Conservation (phyloP, 2,797 vertebrate species). For the Brachyrhaphis roseni region DNA sequence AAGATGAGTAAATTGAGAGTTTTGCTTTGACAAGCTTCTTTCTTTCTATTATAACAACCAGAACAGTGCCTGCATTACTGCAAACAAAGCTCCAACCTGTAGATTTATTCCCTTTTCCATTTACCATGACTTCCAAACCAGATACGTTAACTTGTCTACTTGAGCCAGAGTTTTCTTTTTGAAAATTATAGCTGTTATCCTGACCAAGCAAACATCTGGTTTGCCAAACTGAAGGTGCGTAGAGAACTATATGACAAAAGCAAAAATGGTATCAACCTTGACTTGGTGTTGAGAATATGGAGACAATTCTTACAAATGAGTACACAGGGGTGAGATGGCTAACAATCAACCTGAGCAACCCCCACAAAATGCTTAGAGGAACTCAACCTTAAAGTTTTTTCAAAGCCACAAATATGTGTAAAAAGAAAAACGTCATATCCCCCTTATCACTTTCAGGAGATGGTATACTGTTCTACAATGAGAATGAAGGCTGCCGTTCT, state of each 20-base stretch:
- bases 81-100: background rate
- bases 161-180: background rate
- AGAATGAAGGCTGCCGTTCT: background rate
- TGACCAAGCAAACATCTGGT: background rate
- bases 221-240: background rate
- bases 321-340: background rate
- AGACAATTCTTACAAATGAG: background rate
- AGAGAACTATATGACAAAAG: background rate
- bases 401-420: background rate
- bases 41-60: background rate
- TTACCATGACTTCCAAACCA: background rate
- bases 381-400: background rate
- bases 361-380: background rate
- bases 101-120: background rate
- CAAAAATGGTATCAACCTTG: background rate
- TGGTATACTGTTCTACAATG: background rate
- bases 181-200: background rate
- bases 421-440: background rate
- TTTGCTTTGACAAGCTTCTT: background rate
- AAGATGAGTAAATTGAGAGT: background rate
- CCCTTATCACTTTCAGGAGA: background rate
- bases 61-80: background rate
- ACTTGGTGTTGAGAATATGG: background rate
- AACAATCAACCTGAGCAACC: background rate
- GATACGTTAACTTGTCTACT: background rate